A percentile compares a stretch with the other conserved stretches of the same genome.
These are phyloP conservation scores for Dunckerocampus dactyliophorus DNA, from an alignment of 2,113 vertebrate species.

Conservation along the genomic window DNA sequence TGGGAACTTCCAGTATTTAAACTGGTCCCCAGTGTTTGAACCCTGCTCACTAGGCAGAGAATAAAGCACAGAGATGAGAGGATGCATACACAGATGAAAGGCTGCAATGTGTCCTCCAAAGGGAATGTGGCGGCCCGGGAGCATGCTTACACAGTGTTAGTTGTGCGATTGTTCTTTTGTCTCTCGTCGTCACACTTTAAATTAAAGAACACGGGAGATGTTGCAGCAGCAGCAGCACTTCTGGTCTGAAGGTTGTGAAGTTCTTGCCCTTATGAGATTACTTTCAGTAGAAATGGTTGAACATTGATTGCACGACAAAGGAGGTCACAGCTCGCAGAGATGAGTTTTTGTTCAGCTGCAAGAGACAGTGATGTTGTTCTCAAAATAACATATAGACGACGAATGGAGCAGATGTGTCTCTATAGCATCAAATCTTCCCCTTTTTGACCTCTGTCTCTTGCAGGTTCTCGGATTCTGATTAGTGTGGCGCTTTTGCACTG, in stretches of 20 bases:
- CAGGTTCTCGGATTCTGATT: slow-evolving; percentile 36
- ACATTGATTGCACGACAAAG: slow-evolving; percentile 18
- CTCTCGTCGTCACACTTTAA: slow-evolving; percentile 54
- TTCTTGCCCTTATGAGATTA: slow-evolving; percentile 17
- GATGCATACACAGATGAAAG: slow-evolving; percentile 61
- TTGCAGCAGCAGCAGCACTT: slow-evolving; percentile 24
- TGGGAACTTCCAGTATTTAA: slow-evolving; percentile 62
- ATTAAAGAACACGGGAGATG: slow-evolving; percentile 44
- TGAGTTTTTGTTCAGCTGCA: slow-evolving; percentile 11
- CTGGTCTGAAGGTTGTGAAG: slow-evolving; percentile 32
- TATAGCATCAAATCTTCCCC: slow-evolving; percentile 32
- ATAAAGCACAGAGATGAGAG: slow-evolving; percentile 69
- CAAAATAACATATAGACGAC: slow-evolving; percentile 22
- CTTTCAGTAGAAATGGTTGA: slow-evolving; percentile 21
- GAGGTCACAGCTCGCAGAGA: slow-evolving; percentile 25
- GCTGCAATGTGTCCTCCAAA: slow-evolving; percentile 54
- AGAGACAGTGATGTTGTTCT: slow-evolving; percentile 5
- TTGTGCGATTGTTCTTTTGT: slow-evolving; percentile 65
- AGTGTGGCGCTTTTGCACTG: background rate
- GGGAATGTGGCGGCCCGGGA: slow-evolving; percentile 55
- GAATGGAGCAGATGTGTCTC: slow-evolving; percentile 49
- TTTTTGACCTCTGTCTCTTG: slow-evolving; percentile 38
- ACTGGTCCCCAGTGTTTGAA: slow-evolving; percentile 68
- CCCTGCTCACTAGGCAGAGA: slow-evolving; percentile 63
- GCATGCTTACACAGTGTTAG: slow-evolving; percentile 53